Conservation (phyloP, 2,797 vertebrate genomes). For the Urosaurus nigricauda region DNA sequence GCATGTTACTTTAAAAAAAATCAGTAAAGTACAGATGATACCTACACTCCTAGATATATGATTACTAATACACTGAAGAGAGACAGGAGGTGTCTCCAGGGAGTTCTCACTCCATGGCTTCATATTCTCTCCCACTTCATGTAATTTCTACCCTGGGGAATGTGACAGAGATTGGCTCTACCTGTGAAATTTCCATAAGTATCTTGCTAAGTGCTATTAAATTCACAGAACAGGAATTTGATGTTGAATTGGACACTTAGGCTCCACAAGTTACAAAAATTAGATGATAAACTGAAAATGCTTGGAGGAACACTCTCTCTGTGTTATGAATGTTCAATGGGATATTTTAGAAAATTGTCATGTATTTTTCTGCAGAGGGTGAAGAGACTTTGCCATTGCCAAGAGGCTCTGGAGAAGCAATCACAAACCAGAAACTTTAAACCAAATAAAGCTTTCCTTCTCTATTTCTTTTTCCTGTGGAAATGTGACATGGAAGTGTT, state of each 20-base stretch:
- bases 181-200: conserved; percentile 70
- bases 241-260: conserved; percentile 68
- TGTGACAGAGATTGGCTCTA: conserved; percentile 65
- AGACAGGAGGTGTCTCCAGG: conserved; percentile 57
- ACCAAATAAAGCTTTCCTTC: background rate
- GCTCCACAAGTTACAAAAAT: conserved; percentile 56
- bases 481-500: accelerated
- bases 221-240: conserved; percentile 67
- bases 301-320: conserved; percentile 58
- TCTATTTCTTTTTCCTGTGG: background rate
- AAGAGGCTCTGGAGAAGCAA: conserved; percentile 41
- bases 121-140: conserved; percentile 59
- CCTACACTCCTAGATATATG: conserved; percentile 39
- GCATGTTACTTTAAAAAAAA: conserved; percentile 12
- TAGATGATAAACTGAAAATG: conserved; percentile 65
- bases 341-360: conserved; percentile 39
- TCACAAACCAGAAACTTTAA: conserved; percentile 28
- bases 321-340: conserved; percentile 46
- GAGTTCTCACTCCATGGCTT: conserved; percentile 61
- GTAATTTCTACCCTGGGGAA: conserved; percentile 68
- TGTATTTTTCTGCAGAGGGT: conserved; percentile 48
- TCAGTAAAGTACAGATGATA: background rate
- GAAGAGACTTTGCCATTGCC: conserved; percentile 58
- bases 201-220: conserved; percentile 71
- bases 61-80: conserved; percentile 51